Evolutionary conservation across 2,797 vertebrate genomes (phyloP).

Genomic region (Gymnothorax reevesii): DNA sequence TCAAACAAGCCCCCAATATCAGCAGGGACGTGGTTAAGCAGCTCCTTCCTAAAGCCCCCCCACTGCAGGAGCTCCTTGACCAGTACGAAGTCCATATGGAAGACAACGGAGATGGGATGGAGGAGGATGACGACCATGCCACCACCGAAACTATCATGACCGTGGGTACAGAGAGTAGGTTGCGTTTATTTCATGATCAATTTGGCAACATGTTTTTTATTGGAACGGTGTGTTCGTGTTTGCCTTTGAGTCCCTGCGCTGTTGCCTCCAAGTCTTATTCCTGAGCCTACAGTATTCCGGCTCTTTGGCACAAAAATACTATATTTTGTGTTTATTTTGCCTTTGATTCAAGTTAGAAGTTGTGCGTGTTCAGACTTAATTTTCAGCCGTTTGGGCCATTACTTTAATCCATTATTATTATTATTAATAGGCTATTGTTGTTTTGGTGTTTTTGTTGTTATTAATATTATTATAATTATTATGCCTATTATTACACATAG

Average conservation of each 20-base stretch:
- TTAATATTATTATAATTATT: too few relatives aligned
- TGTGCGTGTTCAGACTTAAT: background rate
- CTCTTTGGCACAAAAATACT: background rate
- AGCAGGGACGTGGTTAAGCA: slow-evolving; percentile 83
- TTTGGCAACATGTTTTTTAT: background rate
- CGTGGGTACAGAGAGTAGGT: slow-evolving; percentile 86
- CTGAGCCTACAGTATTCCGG: background rate
- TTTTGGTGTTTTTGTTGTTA: too few relatives aligned
- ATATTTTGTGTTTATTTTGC: background rate
- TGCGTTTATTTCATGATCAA: slow-evolving; percentile 24
- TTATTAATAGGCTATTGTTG: too few relatives aligned
- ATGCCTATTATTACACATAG: too few relatives aligned
- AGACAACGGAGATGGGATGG: slow-evolving; percentile 77
- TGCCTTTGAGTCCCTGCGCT: background rate
- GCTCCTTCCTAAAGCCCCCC: slow-evolving; percentile 85
- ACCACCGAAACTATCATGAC: slow-evolving; percentile 86
- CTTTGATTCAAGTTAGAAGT: slow-evolving; percentile 9
- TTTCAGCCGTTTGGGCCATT: background rate
- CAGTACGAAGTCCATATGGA: slow-evolving; percentile 77
- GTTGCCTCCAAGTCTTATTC: background rate
- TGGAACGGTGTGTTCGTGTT: background rate
- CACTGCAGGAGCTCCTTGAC: slow-evolving; percentile 80
- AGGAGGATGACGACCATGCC: slow-evolving; percentile 82
- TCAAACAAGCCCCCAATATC: slow-evolving; percentile 86
- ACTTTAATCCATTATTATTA: too few relatives aligned